Evolutionary conservation across 2,888 invertebrate species (phyloP).

Genomic region (Amitus sp.): DNA sequence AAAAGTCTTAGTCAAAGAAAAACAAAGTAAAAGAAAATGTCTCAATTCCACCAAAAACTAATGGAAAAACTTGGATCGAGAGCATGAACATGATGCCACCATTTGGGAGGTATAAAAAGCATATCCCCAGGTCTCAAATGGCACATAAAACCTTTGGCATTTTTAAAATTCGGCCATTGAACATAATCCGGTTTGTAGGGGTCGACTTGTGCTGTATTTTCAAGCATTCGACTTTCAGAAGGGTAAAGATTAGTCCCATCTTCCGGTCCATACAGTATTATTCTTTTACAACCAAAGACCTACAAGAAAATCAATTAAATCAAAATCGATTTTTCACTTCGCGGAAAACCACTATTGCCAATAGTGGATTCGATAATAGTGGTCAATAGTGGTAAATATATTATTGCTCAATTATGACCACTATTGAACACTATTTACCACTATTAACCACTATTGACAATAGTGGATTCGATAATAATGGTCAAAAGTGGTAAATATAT

Average conservation of each 20-base stretch:
- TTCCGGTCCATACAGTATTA: constrained; percentile 83
- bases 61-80: constrained; percentile 92
- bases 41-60: constrained; percentile 95
- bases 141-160: constrained; percentile 75
- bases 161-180: constrained; percentile 76
- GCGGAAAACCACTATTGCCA: no score
- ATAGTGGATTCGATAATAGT: no score
- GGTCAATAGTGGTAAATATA: no score
- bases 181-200: constrained; percentile 79
- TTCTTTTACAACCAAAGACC: constrained; percentile 88
- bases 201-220: constrained; percentile 93
- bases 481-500: no score
- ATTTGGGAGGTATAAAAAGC: constrained; percentile 92
- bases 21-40: background rate
- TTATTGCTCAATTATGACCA: no score
- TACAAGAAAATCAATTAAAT: constrained; percentile 50
- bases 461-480: no score
- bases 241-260: constrained; percentile 82
- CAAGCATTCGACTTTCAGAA: constrained; percentile 78
- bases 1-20: no score
- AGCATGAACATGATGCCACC: constrained; percentile 97
- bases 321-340: background rate
- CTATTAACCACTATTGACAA: no score
- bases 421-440: no score
- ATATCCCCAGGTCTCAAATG: constrained; percentile 86